Evolutionary conservation across 2,113 vertebrate genomes (phyloP), one percentile per base, ranked within the genome.

Genomic region (Actinemys pallida): DNA sequence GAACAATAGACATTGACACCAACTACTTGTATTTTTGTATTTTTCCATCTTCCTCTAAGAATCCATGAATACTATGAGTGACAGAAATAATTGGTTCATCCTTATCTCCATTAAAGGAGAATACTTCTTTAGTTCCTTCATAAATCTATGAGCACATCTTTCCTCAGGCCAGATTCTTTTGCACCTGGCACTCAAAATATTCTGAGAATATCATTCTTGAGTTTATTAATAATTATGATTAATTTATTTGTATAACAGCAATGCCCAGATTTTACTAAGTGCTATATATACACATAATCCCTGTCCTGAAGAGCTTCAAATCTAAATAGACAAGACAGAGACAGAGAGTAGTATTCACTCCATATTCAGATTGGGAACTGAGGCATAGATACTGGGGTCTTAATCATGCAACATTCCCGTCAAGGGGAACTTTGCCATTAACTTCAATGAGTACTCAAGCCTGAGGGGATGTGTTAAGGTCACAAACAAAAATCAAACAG

Each of bases 221-320:
- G 22, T 42, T 35, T 52, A 3, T 72, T 10, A 75, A 53, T 72
- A n/a, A 52, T 27, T 42, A 8, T 35, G 50, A 53, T 27, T 45
- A 47, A 78, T 78, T 25, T 45, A 76, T 76, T 78, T 45, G 42
- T 47, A 29, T 78, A 13, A 14, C 12, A 29, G 11, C 27, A 45
- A 47, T 29, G 11, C 75, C 25, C 22, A 14, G 22, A 27, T 78
- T 47, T 27, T 72, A 39, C 8, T 72, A 22, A 20, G 65, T 39
- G 4, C 9, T 24, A 27, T 45, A 45, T 25, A 45, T 45, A 76
- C 22, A 76, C 72, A 45, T 13, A 10, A 2, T 5, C 10, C 14
- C 35, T 57, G 31, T 1, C 11, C 1, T 0, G 0, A 86, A 75
- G 31, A 52, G 10, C 3, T 2, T 1, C 1, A 5, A 1, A 27